phyloP scores from a whole-genome alignment of 2,797 vertebrate species.

The Helicolenus hilgendorfi region DNA sequence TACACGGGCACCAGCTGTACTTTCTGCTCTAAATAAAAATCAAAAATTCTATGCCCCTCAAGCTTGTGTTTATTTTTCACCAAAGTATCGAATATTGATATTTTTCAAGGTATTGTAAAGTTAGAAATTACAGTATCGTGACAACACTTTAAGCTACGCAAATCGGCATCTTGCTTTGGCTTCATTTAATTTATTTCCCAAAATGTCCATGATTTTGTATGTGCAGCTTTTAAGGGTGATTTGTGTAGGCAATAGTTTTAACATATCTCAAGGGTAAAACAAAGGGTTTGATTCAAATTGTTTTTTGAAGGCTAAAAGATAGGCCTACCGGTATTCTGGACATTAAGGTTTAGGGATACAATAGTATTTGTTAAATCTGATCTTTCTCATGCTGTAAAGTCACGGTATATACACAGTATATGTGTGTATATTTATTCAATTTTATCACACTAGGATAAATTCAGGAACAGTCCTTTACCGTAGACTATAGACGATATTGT shows the following conservation, averaged over 20 bases:
- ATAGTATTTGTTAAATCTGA: not conserved
- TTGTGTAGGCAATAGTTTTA: not conserved
- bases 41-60: too few species aligned
- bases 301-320: not conserved
- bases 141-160: not conserved
- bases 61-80: too few species aligned
- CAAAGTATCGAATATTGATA: too few species aligned
- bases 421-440: not conserved
- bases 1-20: too few species aligned
- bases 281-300: not conserved
- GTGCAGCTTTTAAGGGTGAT: not conserved
- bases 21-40: too few species aligned
- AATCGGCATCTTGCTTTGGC: not conserved
- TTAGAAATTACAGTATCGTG: too few species aligned
- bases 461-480: not conserved
- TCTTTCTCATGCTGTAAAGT: not conserved
- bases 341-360: too few species aligned
- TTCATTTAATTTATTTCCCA: not conserved
- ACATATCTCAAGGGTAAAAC: not conserved
- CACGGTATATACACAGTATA: not conserved
- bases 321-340: not conserved
- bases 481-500: not conserved
- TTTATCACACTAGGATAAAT: rapidly evolving
- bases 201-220: not conserved
- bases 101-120: too few species aligned